A percentile compares a stretch with the other conserved stretches of the same genome.
phyloP scores from a whole-genome alignment of 1,140 invertebrate genomes.

The Lepidostoma basale region DNA sequence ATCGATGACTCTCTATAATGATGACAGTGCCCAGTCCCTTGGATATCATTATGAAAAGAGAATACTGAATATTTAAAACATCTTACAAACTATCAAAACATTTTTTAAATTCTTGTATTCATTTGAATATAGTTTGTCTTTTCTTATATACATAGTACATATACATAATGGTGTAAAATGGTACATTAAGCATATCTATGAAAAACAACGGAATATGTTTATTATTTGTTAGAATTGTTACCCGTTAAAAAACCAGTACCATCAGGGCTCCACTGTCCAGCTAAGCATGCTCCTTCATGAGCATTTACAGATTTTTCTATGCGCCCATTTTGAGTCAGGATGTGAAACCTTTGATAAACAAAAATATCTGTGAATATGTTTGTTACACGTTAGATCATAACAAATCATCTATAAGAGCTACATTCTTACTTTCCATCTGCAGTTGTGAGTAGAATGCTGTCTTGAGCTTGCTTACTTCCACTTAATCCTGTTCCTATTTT shows the following conservation, averaged over 20 bases:
- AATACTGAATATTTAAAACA: no score
- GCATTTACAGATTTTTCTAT: conserved; percentile 93
- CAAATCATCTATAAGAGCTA: background rate
- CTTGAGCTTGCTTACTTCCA: conserved; percentile 72
- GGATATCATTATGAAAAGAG: no score
- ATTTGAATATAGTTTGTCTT: no score
- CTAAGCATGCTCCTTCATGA: conserved; percentile 89
- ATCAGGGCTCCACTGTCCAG: conserved; percentile 90
- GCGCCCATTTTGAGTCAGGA: conserved; percentile 86
- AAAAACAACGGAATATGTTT: no score
- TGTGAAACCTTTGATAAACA: conserved; percentile 71
- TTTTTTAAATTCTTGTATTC: no score
- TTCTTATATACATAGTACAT: no score
- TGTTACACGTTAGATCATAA: background rate
- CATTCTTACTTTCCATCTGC: conserved; percentile 77
- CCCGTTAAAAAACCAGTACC: conserved; percentile 89
- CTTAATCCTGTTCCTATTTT: conserved; percentile 59
- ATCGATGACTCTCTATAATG: no score
- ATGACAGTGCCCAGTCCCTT: no score
- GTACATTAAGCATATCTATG: no score
- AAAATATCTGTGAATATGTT: background rate
- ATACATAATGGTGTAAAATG: no score
- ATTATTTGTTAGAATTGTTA: no score
- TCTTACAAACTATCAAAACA: no score
- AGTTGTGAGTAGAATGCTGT: conserved; percentile 85